Conservation (phyloP, 2,888 invertebrate genomes). For the Taphrorychus bicolor region DNA sequence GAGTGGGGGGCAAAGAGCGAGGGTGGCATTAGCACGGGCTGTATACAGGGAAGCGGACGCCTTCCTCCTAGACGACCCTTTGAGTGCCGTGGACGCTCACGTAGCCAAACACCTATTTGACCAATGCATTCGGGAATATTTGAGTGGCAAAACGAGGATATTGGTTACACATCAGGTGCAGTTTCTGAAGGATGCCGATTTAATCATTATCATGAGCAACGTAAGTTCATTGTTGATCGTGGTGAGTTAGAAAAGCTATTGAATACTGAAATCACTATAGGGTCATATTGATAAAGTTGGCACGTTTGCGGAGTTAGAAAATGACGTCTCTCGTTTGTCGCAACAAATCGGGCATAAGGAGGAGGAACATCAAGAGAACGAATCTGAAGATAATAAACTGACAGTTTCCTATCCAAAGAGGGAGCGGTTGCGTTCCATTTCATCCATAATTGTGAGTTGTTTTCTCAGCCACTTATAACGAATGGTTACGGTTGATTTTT, state of each 20-base stretch:
- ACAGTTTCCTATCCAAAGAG: conserved; percentile 15
- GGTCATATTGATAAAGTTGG: conserved; percentile 69
- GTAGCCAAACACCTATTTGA: conserved; percentile 79
- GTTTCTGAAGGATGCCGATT: conserved; percentile 72
- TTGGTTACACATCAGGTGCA: conserved; percentile 88
- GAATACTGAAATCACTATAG: conserved; percentile 55
- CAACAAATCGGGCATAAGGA: no score
- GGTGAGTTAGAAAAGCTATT: conserved; percentile 52
- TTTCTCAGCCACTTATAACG: no score
- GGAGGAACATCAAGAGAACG: conserved; percentile 42
- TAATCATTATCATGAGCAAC: conserved; percentile 71
- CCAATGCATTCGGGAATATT: conserved; percentile 69
- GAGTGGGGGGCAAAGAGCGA: conserved; percentile 83
- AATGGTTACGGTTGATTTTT: not conserved
- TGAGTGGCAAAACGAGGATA: conserved; percentile 71
- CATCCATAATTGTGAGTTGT: conserved; percentile 52
- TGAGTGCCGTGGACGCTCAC: conserved; percentile 81
- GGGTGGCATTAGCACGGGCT: conserved; percentile 79
- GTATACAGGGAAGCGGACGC: conserved; percentile 79
- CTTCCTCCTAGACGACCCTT: conserved; percentile 81
- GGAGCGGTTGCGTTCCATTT: conserved; percentile 48
- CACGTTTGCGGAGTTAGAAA: conserved; percentile 64
- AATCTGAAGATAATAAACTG: no score
- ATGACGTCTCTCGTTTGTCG: conserved; percentile 50
- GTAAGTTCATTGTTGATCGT: conserved; percentile 63